Conservation (phyloP, 1,140 invertebrate species). For the Eurosta solidaginis region DNA sequence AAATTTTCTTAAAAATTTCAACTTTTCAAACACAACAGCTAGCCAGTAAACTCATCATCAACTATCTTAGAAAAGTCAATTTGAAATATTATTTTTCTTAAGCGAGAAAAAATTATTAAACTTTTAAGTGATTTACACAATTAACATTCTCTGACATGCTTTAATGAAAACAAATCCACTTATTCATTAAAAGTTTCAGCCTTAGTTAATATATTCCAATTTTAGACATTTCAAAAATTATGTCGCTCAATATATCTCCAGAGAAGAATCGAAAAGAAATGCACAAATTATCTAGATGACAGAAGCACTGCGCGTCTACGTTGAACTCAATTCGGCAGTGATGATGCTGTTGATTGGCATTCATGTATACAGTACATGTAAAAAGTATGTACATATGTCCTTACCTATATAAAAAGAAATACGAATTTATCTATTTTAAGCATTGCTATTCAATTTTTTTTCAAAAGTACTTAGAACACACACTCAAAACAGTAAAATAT, state of each 20-base stretch:
- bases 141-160: neutral
- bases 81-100: no score
- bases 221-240: slow-evolving; percentile 8
- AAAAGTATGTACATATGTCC: neutral
- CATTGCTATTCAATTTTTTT: no score
- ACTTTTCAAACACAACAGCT: no score
- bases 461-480: no score
- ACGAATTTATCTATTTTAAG: neutral
- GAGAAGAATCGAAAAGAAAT: slow-evolving; percentile 16
- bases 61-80: no score
- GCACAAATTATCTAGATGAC: slow-evolving; percentile 7
- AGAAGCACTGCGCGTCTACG: neutral
- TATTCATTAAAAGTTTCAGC: neutral
- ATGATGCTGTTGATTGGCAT: slow-evolving; percentile 6
- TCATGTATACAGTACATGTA: neutral
- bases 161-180: neutral
- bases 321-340: neutral
- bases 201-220: neutral
- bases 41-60: no score
- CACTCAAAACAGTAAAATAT: no score
- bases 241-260: neutral
- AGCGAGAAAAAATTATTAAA: no score
- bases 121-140: neutral
- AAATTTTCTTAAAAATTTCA: no score
- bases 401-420: slow-evolving; percentile 1